These are phyloP conservation scores for Lasius fuliginosus DNA, from an alignment of 2,888 invertebrate genomes.

Conservation along the genomic window DNA sequence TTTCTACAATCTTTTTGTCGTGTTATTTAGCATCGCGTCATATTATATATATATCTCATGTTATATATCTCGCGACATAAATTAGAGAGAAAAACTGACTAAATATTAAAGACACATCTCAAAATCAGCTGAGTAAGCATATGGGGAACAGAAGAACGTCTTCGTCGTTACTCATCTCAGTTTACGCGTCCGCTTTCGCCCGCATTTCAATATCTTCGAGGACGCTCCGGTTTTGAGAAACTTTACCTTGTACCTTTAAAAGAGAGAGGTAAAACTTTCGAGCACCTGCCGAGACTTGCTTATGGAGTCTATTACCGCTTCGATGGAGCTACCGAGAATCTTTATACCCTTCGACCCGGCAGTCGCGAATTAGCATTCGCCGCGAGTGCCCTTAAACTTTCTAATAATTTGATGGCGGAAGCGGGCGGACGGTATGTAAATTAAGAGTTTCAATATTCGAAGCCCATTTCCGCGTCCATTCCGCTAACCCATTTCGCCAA, in stretches of 20 bases:
- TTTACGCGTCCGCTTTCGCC: slow-evolving; percentile 45
- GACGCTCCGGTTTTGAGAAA: slow-evolving; percentile 65
- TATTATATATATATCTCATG: too few species aligned
- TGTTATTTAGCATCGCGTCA: neutral
- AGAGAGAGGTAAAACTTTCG: slow-evolving; percentile 69
- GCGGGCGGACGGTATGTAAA: slow-evolving; percentile 59
- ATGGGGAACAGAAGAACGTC: slow-evolving; percentile 7
- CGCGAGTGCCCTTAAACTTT: slow-evolving; percentile 57
- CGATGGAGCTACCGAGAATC: slow-evolving; percentile 67
- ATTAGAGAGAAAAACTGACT: neutral
- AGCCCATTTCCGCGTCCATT: slow-evolving; percentile 54
- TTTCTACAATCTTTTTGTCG: neutral
- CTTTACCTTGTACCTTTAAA: slow-evolving; percentile 67
- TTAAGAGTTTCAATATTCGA: slow-evolving; percentile 64
- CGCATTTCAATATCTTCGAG: slow-evolving; percentile 58
- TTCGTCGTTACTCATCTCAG: slow-evolving; percentile 3
- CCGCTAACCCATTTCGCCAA: slow-evolving; percentile 51
- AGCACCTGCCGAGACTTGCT: slow-evolving; percentile 71
- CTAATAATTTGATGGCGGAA: slow-evolving; percentile 66
- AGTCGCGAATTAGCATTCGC: slow-evolving; percentile 68
- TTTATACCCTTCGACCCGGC: slow-evolving; percentile 62
- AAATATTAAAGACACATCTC: neutral
- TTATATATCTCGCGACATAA: neutral
- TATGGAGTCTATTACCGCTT: slow-evolving; percentile 73
- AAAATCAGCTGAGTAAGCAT: neutral